Percentiles rank a stretch among this genome's conserved stretches.
Conservation (phyloP, 2,888 invertebrate genomes). For the Papilio gigon region DNA sequence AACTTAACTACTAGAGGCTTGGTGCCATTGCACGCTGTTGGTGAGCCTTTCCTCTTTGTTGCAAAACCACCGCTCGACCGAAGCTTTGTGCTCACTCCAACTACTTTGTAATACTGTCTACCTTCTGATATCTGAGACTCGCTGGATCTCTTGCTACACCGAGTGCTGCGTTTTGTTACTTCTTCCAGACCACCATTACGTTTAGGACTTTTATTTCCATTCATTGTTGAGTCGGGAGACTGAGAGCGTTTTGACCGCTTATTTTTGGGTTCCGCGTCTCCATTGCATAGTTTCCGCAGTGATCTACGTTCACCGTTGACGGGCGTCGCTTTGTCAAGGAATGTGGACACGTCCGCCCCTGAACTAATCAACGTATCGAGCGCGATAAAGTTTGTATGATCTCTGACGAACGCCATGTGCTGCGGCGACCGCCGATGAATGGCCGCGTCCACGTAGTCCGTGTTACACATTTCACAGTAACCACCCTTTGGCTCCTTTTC, state of each 20-base stretch:
- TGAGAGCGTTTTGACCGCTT: constrained; percentile 64
- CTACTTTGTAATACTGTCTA: constrained; percentile 86
- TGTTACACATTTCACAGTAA: constrained; percentile 91
- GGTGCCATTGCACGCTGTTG: constrained; percentile 80
- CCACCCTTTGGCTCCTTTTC: constrained; percentile 81
- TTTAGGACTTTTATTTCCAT: constrained; percentile 61
- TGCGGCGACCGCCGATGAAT: constrained; percentile 88
- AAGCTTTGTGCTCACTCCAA: constrained; percentile 86
- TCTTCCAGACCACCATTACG: constrained; percentile 65
- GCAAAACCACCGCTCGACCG: constrained; percentile 82
- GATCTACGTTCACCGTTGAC: constrained; percentile 70
- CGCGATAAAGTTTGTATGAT: constrained; percentile 88
- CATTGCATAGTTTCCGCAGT: constrained; percentile 70
- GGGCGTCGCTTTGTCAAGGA: constrained; percentile 83
- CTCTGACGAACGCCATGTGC: constrained; percentile 88
- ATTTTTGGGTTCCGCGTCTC: constrained; percentile 59
- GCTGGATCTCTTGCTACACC: constrained; percentile 62
- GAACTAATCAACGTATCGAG: constrained; percentile 86
- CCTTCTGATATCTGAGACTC: constrained; percentile 59
- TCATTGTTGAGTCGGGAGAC: constrained; percentile 62
- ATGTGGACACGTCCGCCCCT: constrained; percentile 86
- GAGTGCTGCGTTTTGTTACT: constrained; percentile 64
- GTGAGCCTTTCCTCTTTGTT: constrained; percentile 62
- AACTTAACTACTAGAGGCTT: constrained; percentile 87
- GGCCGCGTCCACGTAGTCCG: constrained; percentile 86